Evolutionary conservation across 2,888 invertebrate species (phyloP).

Genomic region (Strigamia crassipes): DNA sequence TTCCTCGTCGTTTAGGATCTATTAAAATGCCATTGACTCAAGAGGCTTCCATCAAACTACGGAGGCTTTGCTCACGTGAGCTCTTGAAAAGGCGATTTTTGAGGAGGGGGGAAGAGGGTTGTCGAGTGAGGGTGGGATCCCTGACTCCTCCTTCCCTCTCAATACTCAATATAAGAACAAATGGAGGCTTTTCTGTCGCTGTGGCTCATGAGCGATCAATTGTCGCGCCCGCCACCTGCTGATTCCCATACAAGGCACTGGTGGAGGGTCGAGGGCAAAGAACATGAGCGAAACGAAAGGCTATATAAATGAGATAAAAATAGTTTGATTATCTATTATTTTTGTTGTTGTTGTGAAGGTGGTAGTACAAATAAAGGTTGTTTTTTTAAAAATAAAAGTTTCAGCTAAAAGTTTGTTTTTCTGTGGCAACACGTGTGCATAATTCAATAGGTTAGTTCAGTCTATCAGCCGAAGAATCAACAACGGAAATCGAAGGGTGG

Average conservation of each 20-base stretch:
- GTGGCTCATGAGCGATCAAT: slow-evolving; percentile 17
- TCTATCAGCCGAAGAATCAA: background rate
- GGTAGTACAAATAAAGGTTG: background rate
- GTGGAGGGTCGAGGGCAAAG: background rate
- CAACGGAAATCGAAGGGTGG: slow-evolving; percentile 41
- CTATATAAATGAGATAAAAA: background rate
- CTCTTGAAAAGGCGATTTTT: slow-evolving; percentile 13
- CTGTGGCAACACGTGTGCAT: background rate
- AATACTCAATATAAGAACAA: slow-evolving; percentile 12
- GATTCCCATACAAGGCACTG: background rate
- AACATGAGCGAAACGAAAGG: background rate
- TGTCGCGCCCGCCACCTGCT: slow-evolving; percentile 4
- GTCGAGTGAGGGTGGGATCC: background rate
- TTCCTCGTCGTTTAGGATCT: slow-evolving; percentile 20
- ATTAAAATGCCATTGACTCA: slow-evolving; percentile 26
- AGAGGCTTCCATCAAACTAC: slow-evolving; percentile 26
- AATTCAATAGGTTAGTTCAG: slow-evolving; percentile 18
- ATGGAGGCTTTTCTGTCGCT: slow-evolving; percentile 17
- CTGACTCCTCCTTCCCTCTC: background rate
- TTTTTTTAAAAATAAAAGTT: slow-evolving; percentile 1
- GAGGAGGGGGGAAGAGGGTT: background rate
- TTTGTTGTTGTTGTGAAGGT: background rate
- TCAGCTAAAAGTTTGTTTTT: background rate
- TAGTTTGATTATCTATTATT: background rate
- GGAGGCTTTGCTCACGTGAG: slow-evolving; percentile 17